phyloP scores from a whole-genome alignment of 2,113 vertebrate genomes.

The Oryzias woworae region DNA sequence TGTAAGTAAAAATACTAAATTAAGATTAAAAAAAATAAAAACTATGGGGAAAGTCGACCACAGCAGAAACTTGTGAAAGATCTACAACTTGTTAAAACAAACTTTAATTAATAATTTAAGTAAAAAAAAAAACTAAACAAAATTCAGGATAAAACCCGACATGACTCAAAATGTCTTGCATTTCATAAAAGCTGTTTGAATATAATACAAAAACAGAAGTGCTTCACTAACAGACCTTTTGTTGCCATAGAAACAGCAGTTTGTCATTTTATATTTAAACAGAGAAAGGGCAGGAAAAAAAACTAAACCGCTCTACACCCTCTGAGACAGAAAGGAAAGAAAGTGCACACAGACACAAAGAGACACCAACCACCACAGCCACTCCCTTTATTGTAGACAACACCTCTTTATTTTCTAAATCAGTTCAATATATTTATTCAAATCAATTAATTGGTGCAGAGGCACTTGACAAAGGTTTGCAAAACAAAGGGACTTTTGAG shows the following conservation, averaged over 20 bases:
- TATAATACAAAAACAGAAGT: neutral
- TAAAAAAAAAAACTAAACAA: too few species aligned
- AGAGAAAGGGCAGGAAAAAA: constrained; percentile 1
- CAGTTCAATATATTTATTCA: constrained; percentile 61
- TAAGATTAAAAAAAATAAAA: too few species aligned
- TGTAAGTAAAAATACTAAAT: too few species aligned
- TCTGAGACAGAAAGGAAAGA: constrained; percentile 7
- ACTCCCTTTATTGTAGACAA: constrained; percentile 79
- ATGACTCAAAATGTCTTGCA: too few species aligned
- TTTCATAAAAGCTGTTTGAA: neutral
- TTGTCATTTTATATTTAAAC: neutral
- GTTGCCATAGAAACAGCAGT: neutral
- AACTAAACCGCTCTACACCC: neutral
- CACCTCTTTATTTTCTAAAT: constrained; percentile 76
- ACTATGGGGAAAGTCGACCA: too few species aligned
- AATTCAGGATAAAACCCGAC: too few species aligned
- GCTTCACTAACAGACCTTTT: neutral
- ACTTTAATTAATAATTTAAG: too few species aligned
- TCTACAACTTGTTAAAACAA: too few species aligned
- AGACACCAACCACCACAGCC: constrained; percentile 79
- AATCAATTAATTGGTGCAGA: constrained; percentile 75
- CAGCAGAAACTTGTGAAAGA: too few species aligned
- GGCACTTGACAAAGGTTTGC: constrained; percentile 76
- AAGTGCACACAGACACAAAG: constrained; percentile 61
- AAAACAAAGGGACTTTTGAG: constrained; percentile 39